Base-by-base conservation (phyloP, 35 echinoderm and acorn worm species). In the Lytechinus variegatus region DNA sequence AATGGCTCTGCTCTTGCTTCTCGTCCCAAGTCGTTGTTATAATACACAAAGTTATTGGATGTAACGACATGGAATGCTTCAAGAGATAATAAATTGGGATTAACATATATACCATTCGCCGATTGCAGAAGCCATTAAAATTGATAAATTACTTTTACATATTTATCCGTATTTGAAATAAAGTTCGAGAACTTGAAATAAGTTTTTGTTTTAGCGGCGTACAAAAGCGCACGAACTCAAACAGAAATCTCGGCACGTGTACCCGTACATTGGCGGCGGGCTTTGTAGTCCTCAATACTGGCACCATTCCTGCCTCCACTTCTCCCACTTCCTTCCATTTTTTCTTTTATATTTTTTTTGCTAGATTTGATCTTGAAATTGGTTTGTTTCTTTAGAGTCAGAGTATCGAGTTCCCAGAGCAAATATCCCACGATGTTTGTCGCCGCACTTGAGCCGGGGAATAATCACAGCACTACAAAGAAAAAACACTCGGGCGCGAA, bases 401-500 rank as follows among this genome's bases (percentile, higher is more conserved):
- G 66, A 24, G 66, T 79, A 79, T 79, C 66, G 66, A 21, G 61
- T 79, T 79, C 66, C 19, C n/a, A 16, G 66, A 79, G 66, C 66
- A 79, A 79, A 79, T 79, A 79, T 44, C 21, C 19, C n/a, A 79
- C n/a, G 66, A 19, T 79, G 66, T 79, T 79, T 79, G 66, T 79
- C 66, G 66, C 19, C 19, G 66, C 21, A 79, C 66, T 79, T 79
- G 66, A 79, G 66, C 66, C 66, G 19, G 19, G 66, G n/a, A 79
- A 79, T 79, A 79, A 79, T 79, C 66, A 79, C 66, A 24, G 66
- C 66, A 79, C 66, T 79, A 79, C 66, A 79, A 79, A 79, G 66
- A 79, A 79, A 79, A 79, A 79, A 79, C 66, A 79, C 66, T 79
- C 66, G 19, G 66, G 16, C 3, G 16, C 66, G n/a, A 79, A 79